These are phyloP conservation scores for Sclerodermus sp. DNA, from an alignment of 2,888 invertebrate species.

Conservation along the genomic window DNA sequence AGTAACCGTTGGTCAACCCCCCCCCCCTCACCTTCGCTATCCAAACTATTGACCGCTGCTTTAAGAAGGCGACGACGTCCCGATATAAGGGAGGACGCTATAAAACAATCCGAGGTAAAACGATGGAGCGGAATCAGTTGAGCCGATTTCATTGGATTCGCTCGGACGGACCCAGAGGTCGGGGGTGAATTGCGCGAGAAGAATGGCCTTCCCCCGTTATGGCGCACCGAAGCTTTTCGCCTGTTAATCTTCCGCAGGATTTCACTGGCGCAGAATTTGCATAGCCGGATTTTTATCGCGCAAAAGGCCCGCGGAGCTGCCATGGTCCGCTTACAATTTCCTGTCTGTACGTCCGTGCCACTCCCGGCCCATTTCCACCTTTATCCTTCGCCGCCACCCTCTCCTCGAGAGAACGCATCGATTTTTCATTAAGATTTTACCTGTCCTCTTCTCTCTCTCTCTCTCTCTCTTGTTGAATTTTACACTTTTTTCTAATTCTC, in stretches of 20 bases:
- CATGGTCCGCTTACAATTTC: background rate
- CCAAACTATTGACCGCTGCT: no score
- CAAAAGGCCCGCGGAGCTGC: constrained; percentile 15
- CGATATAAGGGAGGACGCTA: no score
- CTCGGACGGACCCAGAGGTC: background rate
- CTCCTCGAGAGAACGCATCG: constrained; percentile 27
- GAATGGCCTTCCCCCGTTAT: background rate
- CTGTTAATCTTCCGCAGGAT: constrained; percentile 36
- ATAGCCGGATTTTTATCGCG: constrained; percentile 35
- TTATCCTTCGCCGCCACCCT: constrained; percentile 10
- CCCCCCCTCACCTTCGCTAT: no score
- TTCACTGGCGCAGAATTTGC: constrained; percentile 32
- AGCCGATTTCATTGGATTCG: no score
- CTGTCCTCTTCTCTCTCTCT: constrained; percentile 1
- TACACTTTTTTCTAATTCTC: no score
- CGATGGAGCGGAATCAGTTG: no score
- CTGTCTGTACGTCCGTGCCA: constrained; percentile 8
- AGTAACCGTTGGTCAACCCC: no score
- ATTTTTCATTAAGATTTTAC: constrained; percentile 42
- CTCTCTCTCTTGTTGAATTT: background rate
- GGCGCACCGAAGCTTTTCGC: background rate
- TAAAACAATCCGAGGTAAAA: no score
- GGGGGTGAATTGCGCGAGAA: background rate
- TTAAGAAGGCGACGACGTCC: no score
- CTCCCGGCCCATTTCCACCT: constrained; percentile 9